Percentiles rank a stretch among this genome's conserved stretches.
Conservation (phyloP, 2,113 vertebrate genomes). For the Micronycteris hirsuta region DNA sequence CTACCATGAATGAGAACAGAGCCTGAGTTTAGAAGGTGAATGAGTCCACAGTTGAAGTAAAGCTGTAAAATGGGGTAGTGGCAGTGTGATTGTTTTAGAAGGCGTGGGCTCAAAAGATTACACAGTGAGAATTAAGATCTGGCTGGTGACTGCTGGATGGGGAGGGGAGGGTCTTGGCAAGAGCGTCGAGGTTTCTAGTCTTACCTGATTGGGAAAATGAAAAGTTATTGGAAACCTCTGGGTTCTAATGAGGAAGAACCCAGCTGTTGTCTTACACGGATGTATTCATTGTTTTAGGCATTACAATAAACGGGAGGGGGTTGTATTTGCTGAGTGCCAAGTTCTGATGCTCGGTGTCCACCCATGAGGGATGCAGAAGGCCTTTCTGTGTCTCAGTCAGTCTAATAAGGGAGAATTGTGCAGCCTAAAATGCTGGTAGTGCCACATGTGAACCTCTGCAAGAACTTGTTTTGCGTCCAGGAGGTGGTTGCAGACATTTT, state of each 20-base stretch:
- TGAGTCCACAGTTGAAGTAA: neutral
- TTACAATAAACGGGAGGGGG: neutral
- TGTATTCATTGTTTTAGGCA: neutral
- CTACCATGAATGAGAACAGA: neutral
- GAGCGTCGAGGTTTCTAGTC: neutral
- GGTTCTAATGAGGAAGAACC: neutral
- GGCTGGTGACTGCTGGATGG: neutral
- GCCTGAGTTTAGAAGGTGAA: neutral
- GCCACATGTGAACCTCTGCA: neutral
- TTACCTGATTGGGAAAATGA: neutral
- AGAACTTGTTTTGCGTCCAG: neutral
- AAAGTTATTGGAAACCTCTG: neutral
- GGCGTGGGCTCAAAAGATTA: neutral
- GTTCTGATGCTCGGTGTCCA: neutral
- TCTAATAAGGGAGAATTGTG: neutral
- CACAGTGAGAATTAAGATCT: neutral
- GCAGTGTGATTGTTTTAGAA: neutral
- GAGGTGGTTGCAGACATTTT: neutral
- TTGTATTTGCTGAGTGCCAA: neutral
- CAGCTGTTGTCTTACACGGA: neutral
- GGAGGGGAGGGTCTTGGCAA: neutral
- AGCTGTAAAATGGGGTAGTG: neutral
- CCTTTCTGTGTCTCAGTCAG: neutral
- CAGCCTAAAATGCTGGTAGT: neutral
- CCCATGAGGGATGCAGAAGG: neutral